These are phyloP conservation scores for Pipa parva DNA, from an alignment of 2,113 vertebrate species.

Conservation along the genomic window DNA sequence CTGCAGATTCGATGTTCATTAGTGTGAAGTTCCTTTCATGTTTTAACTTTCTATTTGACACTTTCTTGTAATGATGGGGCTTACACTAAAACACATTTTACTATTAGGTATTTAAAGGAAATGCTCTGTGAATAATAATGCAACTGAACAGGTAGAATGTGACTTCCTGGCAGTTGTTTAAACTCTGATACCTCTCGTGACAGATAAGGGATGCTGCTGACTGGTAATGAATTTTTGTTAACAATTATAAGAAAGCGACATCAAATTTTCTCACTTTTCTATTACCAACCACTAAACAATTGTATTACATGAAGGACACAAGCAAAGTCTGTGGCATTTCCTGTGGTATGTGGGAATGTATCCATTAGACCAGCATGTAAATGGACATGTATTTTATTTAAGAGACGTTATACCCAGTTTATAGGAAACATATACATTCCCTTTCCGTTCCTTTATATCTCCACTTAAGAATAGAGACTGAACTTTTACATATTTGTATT, in stretches of 20 bases:
- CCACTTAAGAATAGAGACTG: too few species aligned
- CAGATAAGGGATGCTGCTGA: neutral
- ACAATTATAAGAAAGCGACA: neutral
- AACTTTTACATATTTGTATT: too few species aligned
- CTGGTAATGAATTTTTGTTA: neutral
- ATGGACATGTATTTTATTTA: too few species aligned
- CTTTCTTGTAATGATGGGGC: constrained; percentile 13
- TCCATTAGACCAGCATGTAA: neutral
- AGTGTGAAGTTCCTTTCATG: constrained; percentile 16
- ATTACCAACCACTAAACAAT: constrained; percentile 10
- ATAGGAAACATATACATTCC: too few species aligned
- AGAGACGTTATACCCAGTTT: too few species aligned
- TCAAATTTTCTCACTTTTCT: neutral
- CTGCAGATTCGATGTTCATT: neutral
- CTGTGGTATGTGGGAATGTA: neutral
- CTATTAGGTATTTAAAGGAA: constrained; percentile 19
- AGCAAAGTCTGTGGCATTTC: neutral
- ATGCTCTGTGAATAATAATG: constrained; percentile 33
- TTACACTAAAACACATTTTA: neutral
- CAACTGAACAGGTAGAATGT: constrained; percentile 24
- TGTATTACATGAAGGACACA: neutral
- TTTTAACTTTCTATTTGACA: neutral
- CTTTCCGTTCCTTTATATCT: too few species aligned
- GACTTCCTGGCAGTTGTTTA: constrained; percentile 20
- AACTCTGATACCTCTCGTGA: neutral